phyloP scores from a whole-genome alignment of 2,888 invertebrate genomes.

The Rhamnusium bicolor region DNA sequence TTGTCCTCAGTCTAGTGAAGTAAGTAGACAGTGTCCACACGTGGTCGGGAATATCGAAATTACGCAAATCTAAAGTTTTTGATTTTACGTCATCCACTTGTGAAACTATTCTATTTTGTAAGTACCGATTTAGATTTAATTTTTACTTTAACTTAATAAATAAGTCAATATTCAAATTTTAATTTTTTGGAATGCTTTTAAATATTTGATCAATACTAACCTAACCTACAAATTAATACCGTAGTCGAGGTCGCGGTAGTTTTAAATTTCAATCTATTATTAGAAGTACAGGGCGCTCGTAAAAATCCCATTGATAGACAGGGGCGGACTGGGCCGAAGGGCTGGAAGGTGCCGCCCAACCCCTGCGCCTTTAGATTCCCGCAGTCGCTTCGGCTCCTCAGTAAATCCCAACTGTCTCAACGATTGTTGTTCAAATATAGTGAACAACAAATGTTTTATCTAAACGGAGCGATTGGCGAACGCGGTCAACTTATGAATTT shows the following conservation, averaged over 20 bases:
- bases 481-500: too few relatives aligned
- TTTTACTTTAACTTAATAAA: not conserved
- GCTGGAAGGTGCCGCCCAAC: too few relatives aligned
- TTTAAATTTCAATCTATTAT: not conserved
- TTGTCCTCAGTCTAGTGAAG: not conserved
- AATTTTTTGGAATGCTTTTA: not conserved
- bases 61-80: not conserved
- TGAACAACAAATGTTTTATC: too few relatives aligned
- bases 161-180: not conserved
- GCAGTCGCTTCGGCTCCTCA: too few relatives aligned
- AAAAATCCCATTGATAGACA: too few relatives aligned
- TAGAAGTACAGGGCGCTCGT: not conserved
- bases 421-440: too few relatives aligned
- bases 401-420: too few relatives aligned
- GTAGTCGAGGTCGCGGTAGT: not conserved
- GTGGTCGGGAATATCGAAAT: conserved; percentile 19
- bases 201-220: not conserved
- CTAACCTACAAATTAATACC: not conserved
- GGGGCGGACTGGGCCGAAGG: too few relatives aligned
- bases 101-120: not conserved
- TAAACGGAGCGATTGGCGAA: too few relatives aligned
- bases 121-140: not conserved
- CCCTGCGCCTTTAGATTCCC: too few relatives aligned
- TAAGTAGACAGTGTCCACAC: not conserved
- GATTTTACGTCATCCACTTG: not conserved